A percentile compares a stretch with the other conserved stretches of the same genome.
phyloP scores from a whole-genome alignment of 1,140 invertebrate species.

The Brachionus paranguensis region DNA sequence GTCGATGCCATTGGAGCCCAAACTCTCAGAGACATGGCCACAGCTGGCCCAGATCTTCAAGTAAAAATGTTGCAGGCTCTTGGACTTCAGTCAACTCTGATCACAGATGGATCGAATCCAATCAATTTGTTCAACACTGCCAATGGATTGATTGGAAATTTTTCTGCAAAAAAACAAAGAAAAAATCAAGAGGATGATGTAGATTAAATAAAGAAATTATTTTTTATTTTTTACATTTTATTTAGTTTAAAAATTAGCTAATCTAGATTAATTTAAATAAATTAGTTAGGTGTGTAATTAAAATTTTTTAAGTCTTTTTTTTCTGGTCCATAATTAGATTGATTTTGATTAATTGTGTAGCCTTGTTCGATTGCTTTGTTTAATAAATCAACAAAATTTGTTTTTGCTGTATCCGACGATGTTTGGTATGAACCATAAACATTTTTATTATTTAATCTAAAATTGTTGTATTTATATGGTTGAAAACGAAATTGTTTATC shows the following conservation, averaged over 20 bases:
- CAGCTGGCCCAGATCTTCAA: conserved; percentile 57
- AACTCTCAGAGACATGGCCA: conserved; percentile 57
- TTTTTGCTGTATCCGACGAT: not conserved
- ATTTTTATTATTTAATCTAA: not conserved
- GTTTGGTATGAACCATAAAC: not conserved
- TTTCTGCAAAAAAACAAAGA: not conserved
- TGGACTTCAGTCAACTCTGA: conserved; percentile 58
- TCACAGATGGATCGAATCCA: conserved; percentile 56
- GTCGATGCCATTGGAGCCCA: conserved; percentile 56
- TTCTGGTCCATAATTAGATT: not conserved
- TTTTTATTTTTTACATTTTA: not conserved
- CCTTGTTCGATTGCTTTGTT: not conserved
- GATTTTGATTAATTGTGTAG: not conserved
- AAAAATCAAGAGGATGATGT: not conserved
- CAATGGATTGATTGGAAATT: conserved; percentile 53
- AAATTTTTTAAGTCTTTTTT: not conserved
- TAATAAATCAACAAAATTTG: not conserved
- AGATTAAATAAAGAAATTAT: not conserved
- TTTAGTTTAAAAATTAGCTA: not conserved
- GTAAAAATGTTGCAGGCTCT: conserved; percentile 55
- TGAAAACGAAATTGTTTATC: not conserved
- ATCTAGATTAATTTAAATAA: not conserved
- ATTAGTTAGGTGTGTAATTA: not conserved
- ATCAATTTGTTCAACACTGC: conserved; percentile 59
- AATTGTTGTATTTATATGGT: not conserved